Percentiles rank a stretch among this genome's conserved stretches.
These are phyloP conservation scores for Leptarthrus brevirostris DNA, from an alignment of 2,888 invertebrate species.

Conservation along the genomic window DNA sequence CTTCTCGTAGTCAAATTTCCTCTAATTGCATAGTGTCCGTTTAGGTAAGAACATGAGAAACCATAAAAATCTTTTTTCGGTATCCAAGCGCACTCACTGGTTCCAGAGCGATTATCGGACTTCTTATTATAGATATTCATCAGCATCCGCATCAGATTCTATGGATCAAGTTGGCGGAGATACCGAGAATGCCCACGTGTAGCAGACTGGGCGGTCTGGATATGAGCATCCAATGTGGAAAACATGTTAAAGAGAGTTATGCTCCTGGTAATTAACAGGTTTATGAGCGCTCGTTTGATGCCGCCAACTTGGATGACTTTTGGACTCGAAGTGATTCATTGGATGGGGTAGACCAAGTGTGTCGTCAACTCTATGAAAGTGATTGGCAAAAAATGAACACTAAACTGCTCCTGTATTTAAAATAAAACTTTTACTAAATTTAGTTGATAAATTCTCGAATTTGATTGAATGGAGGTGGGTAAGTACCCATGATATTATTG, in stretches of 20 bases:
- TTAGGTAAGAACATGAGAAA: conserved; percentile 25
- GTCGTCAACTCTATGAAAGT: no score
- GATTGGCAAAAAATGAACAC: no score
- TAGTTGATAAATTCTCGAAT: no score
- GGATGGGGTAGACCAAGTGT: no score
- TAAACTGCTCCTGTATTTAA: no score
- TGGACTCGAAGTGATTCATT: no score
- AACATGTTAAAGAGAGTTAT: conserved; percentile 49
- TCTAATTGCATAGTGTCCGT: conserved; percentile 38
- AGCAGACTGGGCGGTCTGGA: conserved; percentile 43
- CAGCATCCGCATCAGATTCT: no score
- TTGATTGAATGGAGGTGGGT: no score
- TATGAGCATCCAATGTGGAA: conserved; percentile 34
- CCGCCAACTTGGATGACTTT: background rate
- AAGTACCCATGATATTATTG: no score
- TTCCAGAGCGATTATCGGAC: no score
- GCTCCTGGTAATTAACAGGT: conserved; percentile 47
- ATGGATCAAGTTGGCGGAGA: background rate
- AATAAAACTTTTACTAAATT: no score
- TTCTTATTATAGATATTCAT: conserved; percentile 44
- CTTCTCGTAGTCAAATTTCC: conserved; percentile 17
- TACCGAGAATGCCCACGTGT: conserved; percentile 43
- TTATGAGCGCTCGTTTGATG: conserved; percentile 45
- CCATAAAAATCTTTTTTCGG: conserved; percentile 17
- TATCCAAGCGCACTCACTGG: background rate